phyloP scores from a whole-genome alignment of 2,888 invertebrate species.

The Venusia cambrica region DNA sequence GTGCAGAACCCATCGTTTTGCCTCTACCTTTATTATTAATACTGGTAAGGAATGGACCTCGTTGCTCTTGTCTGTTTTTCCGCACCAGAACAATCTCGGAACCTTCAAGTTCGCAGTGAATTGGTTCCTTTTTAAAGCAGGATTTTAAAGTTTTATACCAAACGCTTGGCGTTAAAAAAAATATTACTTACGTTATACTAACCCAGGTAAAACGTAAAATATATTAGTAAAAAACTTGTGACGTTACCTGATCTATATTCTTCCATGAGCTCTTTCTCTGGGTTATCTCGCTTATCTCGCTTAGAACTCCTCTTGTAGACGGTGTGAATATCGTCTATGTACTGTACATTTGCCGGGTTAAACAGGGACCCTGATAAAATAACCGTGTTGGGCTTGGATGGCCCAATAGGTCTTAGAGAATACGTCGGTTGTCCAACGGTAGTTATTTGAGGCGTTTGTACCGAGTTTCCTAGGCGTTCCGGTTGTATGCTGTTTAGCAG shows the following conservation, averaged over 20 bases:
- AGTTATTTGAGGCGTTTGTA: conserved; percentile 38
- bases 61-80: no score
- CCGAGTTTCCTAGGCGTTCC: conserved; percentile 35
- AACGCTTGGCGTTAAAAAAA: no score
- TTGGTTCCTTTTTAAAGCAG: no score
- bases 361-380: conserved; percentile 65
- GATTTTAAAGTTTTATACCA: no score
- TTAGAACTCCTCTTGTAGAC: conserved; percentile 76
- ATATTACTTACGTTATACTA: no score
- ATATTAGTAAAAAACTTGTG: no score
- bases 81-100: no score
- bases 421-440: conserved; percentile 34
- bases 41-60: no score
- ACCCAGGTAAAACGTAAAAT: no score
- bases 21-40: no score
- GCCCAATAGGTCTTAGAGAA: conserved; percentile 41
- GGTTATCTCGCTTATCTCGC: conserved; percentile 73
- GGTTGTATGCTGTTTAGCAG: conserved; percentile 62
- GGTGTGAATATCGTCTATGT: conserved; percentile 80
- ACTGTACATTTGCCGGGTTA: conserved; percentile 83
- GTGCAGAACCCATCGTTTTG: no score
- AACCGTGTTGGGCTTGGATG: conserved; percentile 58
- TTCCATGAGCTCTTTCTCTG: conserved; percentile 61
- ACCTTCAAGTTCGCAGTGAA: no score
- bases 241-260: conserved; percentile 48